Evolutionary conservation across 53 echinoderm and acorn worm genomes (phyloP), one percentile per base, ranked within the genome.

Genomic region (Astropecten irregularis): DNA sequence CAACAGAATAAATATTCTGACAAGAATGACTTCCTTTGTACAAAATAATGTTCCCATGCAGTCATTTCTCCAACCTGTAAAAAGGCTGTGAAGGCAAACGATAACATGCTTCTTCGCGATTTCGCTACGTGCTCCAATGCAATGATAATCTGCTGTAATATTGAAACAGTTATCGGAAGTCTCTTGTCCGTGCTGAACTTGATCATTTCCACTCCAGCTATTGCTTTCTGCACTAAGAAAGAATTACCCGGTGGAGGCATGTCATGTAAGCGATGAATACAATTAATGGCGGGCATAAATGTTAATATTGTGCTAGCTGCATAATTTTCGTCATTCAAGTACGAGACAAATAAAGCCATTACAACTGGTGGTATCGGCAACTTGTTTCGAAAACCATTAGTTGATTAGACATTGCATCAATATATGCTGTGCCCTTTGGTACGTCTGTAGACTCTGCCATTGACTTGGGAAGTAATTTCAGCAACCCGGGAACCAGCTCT

Each of bases 251-350:
- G 21, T 69, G n/a, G n/a, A n/a, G n/a, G n/a, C n/a, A n/a, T n/a
- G n/a, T n/a, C n/a, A n/a, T n/a, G n/a, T n/a, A n/a, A n/a, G n/a
- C n/a, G n/a, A n/a, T n/a, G 49, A 3, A 69, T 26, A 28, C 9
- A 69, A 49, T 28, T 69, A 13, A 29, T 11, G 18, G 49, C 69
- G 15, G 47, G 29, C 9, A 69, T 9, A 48, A 27, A 48, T 0
- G 69, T 69, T 47, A 14, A 27, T 29, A 69, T 47, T 15, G 69
- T 69, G 28, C 47, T 27, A 28, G 49, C 49, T 28, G 69, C 69
- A 20, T 69, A 69, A 1, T 47, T 69, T 3, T 11, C 15, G 10
- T 28, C 16, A 40, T 20, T 11, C 0, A 63, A 36, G 15, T 63
- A 16, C 3, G 64, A 15, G 2, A 63, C 64, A 5, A 65, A 65